Base-by-base conservation (phyloP, 2,888 invertebrate species). In the Electrophaes corylata region DNA sequence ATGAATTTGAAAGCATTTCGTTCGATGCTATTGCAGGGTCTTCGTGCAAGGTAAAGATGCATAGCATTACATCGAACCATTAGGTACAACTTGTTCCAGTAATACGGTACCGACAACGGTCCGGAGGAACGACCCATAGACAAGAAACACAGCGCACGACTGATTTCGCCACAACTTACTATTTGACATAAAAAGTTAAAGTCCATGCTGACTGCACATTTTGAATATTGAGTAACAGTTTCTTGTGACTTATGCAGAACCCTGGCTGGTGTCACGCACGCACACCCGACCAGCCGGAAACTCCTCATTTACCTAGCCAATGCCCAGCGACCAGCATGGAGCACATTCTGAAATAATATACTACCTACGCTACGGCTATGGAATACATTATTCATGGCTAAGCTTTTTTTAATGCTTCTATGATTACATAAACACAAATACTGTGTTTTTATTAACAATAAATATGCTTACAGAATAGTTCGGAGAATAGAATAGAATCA, bases 61-160 rank as follows among this genome's bases (percentile, higher is more conserved):
- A 66, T 67, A 14, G 16, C 48, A 62, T 51, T 20, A 39, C 59
- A 66, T 69, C 20, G 57, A 51, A 56, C 56, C 53, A 64, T 57
- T 66, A 70, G n/a, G n/a, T 59, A 60, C 66, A 70, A 52, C 18
- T 41, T 11, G 35, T 19, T 59, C 60, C 52, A 52, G 33, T 60
- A 61, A 64, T 66, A 73, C 75, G 70, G 76, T 66, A 74, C 70
- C 70, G 58, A 37, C 65, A 77, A 75, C 77, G 75, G 75, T 57
- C 57, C 48, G 43, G 19, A 54, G 45, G 50, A 54, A 53, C 44
- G 47, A 51, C 47, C 10, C 14, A 14, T 54, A 55, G 54, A 51
- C 62, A 65, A 65, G 60, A 62, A 65, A 52, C 51, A 40, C 44
- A 12, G 12, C 55, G 62, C 65, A 46, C 60, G 50, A 50, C 51